These are phyloP conservation scores for Acanthosepion lycidas DNA, from an alignment of 2,888 invertebrate species.

Conservation along the genomic window DNA sequence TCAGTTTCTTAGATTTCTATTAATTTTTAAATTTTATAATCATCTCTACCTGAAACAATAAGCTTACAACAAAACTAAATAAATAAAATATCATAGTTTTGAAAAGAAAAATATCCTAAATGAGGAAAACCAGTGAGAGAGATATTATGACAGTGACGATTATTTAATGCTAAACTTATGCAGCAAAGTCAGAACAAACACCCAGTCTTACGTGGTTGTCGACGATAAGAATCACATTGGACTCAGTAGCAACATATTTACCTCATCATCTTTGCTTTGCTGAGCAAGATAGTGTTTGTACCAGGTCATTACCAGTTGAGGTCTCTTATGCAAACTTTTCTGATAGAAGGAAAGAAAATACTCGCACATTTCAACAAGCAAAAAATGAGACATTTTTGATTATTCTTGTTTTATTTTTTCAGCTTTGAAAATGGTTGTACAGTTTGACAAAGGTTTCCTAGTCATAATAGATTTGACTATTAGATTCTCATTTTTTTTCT, in stretches of 20 bases:
- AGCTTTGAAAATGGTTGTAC: slow-evolving; percentile 15
- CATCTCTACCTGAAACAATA: too few relatives aligned
- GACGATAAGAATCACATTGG: slow-evolving; percentile 33
- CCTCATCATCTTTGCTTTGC: slow-evolving; percentile 12
- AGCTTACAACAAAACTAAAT: background rate
- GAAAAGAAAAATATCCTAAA: background rate
- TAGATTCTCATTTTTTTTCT: background rate
- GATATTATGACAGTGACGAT: background rate
- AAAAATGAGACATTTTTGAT: slow-evolving; percentile 6
- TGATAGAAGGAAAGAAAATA: slow-evolving; percentile 13
- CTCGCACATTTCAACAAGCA: slow-evolving; percentile 33
- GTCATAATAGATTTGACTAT: background rate
- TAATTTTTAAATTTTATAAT: background rate
- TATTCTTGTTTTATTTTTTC: background rate
- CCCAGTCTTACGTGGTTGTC: slow-evolving; percentile 14
- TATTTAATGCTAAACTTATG: background rate
- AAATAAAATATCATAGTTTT: background rate
- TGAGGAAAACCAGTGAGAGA: background rate
- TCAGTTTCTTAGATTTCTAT: background rate
- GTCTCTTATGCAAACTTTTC: background rate
- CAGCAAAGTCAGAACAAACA: slow-evolving; percentile 33
- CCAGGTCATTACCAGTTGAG: slow-evolving; percentile 33
- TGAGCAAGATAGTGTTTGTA: slow-evolving; percentile 33
- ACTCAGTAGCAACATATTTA: slow-evolving; percentile 22
- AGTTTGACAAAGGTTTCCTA: slow-evolving; percentile 23